These are phyloP conservation scores for Corbicula japonica DNA, from an alignment of 2,888 invertebrate species.

Conservation along the genomic window DNA sequence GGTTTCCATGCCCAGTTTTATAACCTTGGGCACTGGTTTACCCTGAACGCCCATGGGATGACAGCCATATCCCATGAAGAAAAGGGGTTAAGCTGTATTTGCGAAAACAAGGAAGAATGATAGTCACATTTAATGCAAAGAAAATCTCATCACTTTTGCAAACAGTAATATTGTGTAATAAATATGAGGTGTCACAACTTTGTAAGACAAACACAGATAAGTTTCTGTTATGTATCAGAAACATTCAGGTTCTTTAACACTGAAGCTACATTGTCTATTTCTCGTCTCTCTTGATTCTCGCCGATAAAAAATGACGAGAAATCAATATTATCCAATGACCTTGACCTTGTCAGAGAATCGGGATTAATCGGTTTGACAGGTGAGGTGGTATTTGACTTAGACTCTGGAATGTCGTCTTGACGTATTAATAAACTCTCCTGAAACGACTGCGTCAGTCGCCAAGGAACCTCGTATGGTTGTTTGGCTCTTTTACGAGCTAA, in stretches of 20 bases:
- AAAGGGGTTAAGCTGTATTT: no score
- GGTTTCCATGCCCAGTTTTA: no score
- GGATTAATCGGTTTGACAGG: conserved; percentile 70
- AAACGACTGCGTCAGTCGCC: conserved; percentile 76
- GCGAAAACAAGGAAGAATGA: no score
- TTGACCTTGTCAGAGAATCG: conserved; percentile 76
- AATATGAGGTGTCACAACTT: no score
- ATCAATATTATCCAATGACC: conserved; percentile 82
- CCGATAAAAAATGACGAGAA: conserved; percentile 75
- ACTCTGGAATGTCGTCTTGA: conserved; percentile 60
- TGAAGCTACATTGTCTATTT: conserved; percentile 79
- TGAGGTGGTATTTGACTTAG: conserved; percentile 78
- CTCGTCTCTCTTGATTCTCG: conserved; percentile 68
- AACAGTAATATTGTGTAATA: no score
- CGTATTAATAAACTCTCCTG: conserved; percentile 70
- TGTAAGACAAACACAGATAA: no score
- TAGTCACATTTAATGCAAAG: no score
- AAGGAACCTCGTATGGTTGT: conserved; percentile 83
- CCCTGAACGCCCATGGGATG: no score
- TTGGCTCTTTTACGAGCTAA: conserved; percentile 58
- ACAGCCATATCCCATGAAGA: no score
- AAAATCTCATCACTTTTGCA: no score
- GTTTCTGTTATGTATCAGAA: conserved; percentile 66
- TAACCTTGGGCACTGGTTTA: no score
- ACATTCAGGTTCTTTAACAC: conserved; percentile 80